Percentiles rank a stretch among this genome's conserved stretches.
These are phyloP conservation scores for Pteronura brasiliensis DNA, from an alignment of 2,113 vertebrate species.

Conservation along the genomic window DNA sequence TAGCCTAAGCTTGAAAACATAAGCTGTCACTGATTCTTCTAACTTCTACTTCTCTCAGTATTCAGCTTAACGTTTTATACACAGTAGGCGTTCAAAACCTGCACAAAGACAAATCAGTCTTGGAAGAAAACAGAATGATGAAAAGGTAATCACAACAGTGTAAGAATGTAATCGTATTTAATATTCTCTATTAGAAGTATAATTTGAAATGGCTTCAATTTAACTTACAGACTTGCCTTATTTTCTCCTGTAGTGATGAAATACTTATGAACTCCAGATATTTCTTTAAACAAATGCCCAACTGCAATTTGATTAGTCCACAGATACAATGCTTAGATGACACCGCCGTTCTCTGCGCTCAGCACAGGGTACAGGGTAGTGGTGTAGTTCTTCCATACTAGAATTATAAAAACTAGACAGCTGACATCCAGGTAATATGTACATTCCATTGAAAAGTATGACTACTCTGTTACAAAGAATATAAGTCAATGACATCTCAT, in stretches of 20 bases:
- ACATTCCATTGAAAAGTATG: background rate
- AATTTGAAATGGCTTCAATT: background rate
- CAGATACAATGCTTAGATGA: background rate
- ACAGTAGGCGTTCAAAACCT: background rate
- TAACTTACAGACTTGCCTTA: background rate
- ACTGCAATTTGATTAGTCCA: background rate
- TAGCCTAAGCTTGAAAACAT: background rate
- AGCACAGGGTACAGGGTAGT: background rate
- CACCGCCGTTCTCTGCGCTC: background rate
- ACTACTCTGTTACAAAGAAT: background rate
- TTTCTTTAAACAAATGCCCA: background rate
- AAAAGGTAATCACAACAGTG: background rate
- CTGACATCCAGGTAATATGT: background rate
- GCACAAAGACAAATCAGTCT: background rate
- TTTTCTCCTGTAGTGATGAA: background rate
- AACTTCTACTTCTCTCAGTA: background rate
- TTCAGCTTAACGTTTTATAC: background rate
- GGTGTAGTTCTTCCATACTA: background rate
- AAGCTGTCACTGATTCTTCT: background rate
- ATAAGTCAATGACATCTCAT: background rate
- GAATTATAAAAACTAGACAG: background rate
- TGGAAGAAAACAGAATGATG: background rate
- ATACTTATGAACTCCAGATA: background rate
- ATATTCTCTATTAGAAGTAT: background rate
- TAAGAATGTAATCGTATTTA: background rate